Percentiles rank a stretch among this genome's conserved stretches.
These are phyloP conservation scores for Sitta europaea DNA, from an alignment of 2,113 vertebrate genomes.

Conservation along the genomic window DNA sequence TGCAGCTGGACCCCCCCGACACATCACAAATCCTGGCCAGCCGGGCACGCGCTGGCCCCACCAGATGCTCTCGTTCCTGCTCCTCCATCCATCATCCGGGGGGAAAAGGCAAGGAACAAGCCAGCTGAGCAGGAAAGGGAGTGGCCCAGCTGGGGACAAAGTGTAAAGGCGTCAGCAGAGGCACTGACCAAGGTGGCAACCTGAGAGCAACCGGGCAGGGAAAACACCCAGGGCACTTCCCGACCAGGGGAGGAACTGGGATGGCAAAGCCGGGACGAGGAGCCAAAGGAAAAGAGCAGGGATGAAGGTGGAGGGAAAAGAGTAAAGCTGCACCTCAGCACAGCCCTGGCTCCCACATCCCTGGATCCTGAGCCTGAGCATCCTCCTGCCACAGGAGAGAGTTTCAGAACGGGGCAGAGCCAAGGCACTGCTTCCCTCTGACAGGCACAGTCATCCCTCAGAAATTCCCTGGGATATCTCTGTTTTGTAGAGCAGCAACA, in stretches of 20 bases:
- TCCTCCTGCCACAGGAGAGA: not conserved
- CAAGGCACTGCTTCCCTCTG: not conserved
- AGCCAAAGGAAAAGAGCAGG: not conserved
- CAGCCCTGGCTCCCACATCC: not conserved
- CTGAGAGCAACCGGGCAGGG: not conserved
- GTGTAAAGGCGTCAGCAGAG: accelerated
- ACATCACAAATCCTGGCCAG: not conserved
- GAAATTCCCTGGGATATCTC: not conserved
- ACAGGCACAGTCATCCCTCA: no score
- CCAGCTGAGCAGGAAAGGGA: not conserved
- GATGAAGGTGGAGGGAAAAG: not conserved
- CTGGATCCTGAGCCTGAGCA: not conserved
- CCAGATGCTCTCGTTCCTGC: not conserved
- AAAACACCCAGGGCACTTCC: not conserved
- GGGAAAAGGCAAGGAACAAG: not conserved
- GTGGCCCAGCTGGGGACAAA: not conserved
- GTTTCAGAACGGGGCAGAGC: not conserved
- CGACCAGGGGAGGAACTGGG: not conserved
- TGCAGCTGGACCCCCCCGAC: not conserved
- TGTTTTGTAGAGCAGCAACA: not conserved
- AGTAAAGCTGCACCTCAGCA: not conserved
- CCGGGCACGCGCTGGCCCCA: not conserved
- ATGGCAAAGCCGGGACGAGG: not conserved
- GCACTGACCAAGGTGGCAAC: not conserved
- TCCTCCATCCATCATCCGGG: not conserved